Percentiles rank a stretch among this genome's conserved stretches.
phyloP scores from a whole-genome alignment of 2,888 invertebrate species.

The Chromoteleia sp. region DNA sequence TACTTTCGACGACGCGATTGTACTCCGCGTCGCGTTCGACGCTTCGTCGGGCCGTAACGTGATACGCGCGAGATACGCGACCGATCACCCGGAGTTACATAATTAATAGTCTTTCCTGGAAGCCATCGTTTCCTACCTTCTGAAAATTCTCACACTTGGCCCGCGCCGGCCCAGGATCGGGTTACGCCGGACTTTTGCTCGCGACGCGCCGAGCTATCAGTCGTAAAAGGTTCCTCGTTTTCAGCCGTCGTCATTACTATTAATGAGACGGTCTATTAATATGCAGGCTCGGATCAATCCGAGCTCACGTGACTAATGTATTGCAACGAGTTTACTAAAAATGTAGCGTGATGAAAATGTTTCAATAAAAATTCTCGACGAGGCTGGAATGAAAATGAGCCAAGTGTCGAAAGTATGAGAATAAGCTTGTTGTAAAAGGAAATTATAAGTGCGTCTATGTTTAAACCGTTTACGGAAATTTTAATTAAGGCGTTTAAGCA shows the following conservation, averaged over 20 bases:
- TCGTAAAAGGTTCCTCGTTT: slow-evolving; percentile 45
- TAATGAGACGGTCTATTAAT: slow-evolving; percentile 51
- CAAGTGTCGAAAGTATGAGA: not conserved
- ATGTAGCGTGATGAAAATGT: slow-evolving; percentile 14
- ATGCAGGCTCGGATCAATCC: slow-evolving; percentile 29
- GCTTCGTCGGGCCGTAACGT: slow-evolving; percentile 10
- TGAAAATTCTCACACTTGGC: slow-evolving; percentile 46
- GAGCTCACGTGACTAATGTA: not conserved
- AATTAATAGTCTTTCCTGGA: slow-evolving; percentile 49
- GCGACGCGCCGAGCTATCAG: not conserved
- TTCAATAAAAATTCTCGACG: slow-evolving; percentile 2
- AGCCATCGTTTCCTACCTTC: slow-evolving; percentile 26
- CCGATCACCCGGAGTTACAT: slow-evolving; percentile 34
- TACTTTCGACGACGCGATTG: slow-evolving; percentile 25
- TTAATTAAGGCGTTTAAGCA: too few species aligned
- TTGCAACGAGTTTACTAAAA: not conserved
- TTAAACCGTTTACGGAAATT: too few species aligned
- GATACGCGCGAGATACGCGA: slow-evolving; percentile 10
- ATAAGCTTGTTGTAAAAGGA: too few species aligned
- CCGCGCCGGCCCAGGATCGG: slow-evolving; percentile 5
- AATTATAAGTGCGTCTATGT: too few species aligned
- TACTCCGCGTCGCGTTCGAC: not conserved
- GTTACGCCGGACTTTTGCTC: slow-evolving; percentile 30
- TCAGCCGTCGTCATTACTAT: slow-evolving; percentile 48
- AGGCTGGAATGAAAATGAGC: slow-evolving; percentile 11